Base-by-base conservation (phyloP, 2,888 invertebrate species). In the Amphipyra tragopoginis region DNA sequence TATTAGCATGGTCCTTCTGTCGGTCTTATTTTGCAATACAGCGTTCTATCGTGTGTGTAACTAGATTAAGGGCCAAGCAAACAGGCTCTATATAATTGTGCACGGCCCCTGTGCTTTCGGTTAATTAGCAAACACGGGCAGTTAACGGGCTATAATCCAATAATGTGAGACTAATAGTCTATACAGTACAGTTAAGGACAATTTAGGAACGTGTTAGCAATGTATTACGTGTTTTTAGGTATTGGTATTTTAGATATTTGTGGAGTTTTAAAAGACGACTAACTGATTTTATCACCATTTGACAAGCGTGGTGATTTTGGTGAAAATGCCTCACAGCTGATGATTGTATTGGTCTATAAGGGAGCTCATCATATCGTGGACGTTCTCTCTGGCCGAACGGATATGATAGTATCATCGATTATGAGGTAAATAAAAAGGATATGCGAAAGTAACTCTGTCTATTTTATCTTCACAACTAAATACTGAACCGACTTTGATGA, bases 21-120 rank as follows among this genome's bases (percentile, higher is more conserved):
- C 15, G 29, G 5, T 21, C 29, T 8, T 43, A 6, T 48, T n/a
- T 9, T n/a, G 44, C 6, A 14, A 26, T 60, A 29, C 48, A 69
- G 65, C 54, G 67, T 59, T 51, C 62, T 72, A 78, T 72, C 71
- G 77, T 67, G 63, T 74, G 73, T 75, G 71, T 75, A 78, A 81
- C 75, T 67, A 67, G 75, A 70, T 75, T 78, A 77, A 72, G 78
- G 71, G 67, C 70, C 67, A 69, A 55, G 57, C 70, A 72, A 72
- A 72, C 72, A 64, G 59, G 73, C 71, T 67, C 70, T 70, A 72
- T 72, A 65, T 75, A 75, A 77, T 78, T 70, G 75, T 59, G 68
- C 71, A 72, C 48, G 60, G 47, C 47, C 50, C 50, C 53, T 60
- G 65, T 68, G 69, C 72, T 70, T 72, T 63, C 64, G 63, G 69